These are phyloP conservation scores for Falco biarmicus DNA, from an alignment of 2,797 vertebrate genomes.

Conservation along the genomic window DNA sequence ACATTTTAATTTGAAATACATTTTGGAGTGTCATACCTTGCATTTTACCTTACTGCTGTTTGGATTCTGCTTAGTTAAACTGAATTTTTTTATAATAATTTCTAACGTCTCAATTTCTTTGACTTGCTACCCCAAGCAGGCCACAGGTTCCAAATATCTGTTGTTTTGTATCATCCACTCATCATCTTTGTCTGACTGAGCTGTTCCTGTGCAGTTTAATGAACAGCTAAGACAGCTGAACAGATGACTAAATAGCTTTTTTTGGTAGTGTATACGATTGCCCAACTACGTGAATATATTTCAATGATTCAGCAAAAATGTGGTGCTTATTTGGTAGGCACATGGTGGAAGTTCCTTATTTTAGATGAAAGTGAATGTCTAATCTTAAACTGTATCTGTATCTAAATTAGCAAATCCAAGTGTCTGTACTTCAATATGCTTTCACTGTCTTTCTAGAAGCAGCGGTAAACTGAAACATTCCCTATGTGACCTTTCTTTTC, in stretches of 20 bases:
- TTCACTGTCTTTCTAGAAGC: conserved; percentile 1
- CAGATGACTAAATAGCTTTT: background rate
- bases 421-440: background rate
- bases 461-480: background rate
- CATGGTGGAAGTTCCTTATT: background rate
- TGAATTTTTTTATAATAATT: background rate
- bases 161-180: background rate
- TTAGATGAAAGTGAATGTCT: conserved; percentile 39
- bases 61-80: background rate
- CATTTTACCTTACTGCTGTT: background rate
- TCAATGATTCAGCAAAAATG: conserved; percentile 3
- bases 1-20: background rate
- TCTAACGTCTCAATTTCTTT: background rate
- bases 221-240: background rate
- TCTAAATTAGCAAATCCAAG: conserved; percentile 8
- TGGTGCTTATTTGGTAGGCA: background rate
- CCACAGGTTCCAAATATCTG: background rate
- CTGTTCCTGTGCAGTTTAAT: background rate
- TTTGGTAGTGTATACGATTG: background rate
- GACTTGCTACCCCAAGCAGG: background rate
- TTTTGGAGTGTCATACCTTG: background rate
- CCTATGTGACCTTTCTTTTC: background rate
- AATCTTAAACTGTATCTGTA: background rate
- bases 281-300: background rate
- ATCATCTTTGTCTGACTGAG: background rate